Conservation (phyloP, 2,888 invertebrate species). For the Lepidochrysops patricia region DNA sequence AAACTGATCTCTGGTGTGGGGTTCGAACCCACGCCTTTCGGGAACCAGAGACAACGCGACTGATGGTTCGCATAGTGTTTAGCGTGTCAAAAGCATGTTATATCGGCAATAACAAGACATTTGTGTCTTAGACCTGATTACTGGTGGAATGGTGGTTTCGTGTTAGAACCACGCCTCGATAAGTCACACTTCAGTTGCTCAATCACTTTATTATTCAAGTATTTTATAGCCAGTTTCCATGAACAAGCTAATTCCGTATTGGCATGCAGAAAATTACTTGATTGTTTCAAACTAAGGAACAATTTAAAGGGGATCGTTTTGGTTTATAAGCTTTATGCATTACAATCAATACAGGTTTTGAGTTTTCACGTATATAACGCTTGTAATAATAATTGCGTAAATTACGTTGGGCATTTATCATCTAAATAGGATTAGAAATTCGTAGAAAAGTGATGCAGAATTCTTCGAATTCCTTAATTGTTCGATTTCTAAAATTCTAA, state of each 20-base stretch:
- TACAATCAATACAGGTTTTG: not conserved
- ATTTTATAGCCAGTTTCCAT: constrained; percentile 9
- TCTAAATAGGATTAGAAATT: too few species aligned
- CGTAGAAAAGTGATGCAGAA: too few species aligned
- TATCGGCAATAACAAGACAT: constrained; percentile 11
- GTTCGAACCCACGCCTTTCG: too few species aligned
- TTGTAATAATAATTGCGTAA: not conserved
- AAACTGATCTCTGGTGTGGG: too few species aligned
- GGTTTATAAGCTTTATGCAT: not conserved
- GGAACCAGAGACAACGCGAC: too few species aligned
- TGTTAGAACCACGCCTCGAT: constrained; percentile 3
- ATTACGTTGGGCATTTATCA: too few species aligned
- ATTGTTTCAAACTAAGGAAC: constrained; percentile 3
- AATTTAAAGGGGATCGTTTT: not conserved
- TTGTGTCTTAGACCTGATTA: constrained; percentile 5
- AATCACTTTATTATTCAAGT: constrained; percentile 13
- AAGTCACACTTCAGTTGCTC: constrained; percentile 13
- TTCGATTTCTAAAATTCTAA: too few species aligned
- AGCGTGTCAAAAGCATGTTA: not conserved
- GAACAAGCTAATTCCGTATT: constrained; percentile 12
- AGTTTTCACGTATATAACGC: not conserved
- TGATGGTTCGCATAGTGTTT: not conserved
- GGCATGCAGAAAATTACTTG: constrained; percentile 13
- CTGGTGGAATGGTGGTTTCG: constrained; percentile 9
- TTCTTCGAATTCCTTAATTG: too few species aligned